phyloP scores from a whole-genome alignment of 2,888 invertebrate species.

The Noctua pronuba region DNA sequence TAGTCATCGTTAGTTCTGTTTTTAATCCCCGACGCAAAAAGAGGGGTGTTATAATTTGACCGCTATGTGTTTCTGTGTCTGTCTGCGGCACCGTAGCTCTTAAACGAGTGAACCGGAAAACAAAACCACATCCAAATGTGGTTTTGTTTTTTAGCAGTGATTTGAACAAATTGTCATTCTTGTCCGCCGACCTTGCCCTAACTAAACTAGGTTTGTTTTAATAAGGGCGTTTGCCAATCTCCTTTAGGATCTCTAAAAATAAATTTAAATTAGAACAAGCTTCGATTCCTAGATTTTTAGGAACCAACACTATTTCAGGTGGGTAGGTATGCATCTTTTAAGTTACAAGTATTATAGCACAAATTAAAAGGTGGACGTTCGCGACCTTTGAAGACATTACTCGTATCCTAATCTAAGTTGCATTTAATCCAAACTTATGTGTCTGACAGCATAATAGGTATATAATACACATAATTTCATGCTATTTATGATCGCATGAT shows the following conservation, averaged over 20 bases:
- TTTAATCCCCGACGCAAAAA: too few relatives aligned
- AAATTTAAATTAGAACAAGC: background rate
- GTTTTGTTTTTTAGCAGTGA: too few relatives aligned
- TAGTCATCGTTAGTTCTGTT: too few relatives aligned
- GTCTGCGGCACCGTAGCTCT: too few relatives aligned
- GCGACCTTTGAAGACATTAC: slow-evolving; percentile 1
- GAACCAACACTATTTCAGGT: background rate
- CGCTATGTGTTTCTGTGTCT: too few relatives aligned
- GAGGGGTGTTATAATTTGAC: too few relatives aligned
- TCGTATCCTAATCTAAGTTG: slow-evolving; percentile 27
- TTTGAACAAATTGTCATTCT: too few relatives aligned
- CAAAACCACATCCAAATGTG: too few relatives aligned
- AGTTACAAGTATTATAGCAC: background rate
- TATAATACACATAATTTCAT: slow-evolving; percentile 30
- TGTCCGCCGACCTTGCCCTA: too few relatives aligned
- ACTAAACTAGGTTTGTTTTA: too few relatives aligned
- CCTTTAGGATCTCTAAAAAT: background rate
- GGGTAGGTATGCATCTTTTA: background rate
- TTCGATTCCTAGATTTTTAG: background rate
- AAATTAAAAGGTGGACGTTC: background rate
- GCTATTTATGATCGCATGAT: slow-evolving; percentile 50
- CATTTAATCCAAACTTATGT: slow-evolving; percentile 28
- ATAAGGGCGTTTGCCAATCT: background rate
- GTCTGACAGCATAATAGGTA: slow-evolving; percentile 5
- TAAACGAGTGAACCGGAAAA: too few relatives aligned